Conservation (phyloP, 2,113 vertebrate species). For the Thomomys bottae region DNA sequence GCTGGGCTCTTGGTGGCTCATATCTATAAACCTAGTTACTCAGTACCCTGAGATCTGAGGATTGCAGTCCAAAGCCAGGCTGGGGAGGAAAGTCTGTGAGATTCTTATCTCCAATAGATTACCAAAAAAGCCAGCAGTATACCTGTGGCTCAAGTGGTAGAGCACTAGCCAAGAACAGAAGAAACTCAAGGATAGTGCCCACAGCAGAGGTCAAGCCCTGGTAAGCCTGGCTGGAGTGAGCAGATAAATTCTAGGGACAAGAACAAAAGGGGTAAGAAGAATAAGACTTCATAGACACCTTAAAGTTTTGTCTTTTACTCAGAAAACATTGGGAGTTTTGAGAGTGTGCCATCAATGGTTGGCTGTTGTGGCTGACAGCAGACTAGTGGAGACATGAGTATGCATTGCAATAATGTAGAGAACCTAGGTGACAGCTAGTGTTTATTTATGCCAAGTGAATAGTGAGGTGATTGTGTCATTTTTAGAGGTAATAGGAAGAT, state of each 20-base stretch:
- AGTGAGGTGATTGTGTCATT: background rate
- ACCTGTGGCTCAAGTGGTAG: too few species aligned
- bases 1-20: too few species aligned
- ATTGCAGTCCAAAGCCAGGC: too few species aligned
- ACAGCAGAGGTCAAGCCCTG: too few species aligned
- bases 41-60: too few species aligned
- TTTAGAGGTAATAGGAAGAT: background rate
- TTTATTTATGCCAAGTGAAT: background rate
- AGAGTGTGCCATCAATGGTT: background rate
- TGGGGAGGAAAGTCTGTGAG: too few species aligned
- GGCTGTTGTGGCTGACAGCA: background rate
- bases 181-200: too few species aligned
- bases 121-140: too few species aligned
- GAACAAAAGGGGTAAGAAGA: background rate
- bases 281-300: background rate
- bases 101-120: too few species aligned
- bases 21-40: too few species aligned
- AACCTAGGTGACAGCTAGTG: background rate
- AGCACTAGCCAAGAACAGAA: too few species aligned
- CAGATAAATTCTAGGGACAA: accelerated
- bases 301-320: background rate
- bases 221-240: background rate
- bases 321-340: background rate
- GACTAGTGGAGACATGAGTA: background rate
- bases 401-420: background rate